These are phyloP conservation scores for Leptopilina syphax DNA, from an alignment of 2,888 invertebrate species.

Conservation along the genomic window DNA sequence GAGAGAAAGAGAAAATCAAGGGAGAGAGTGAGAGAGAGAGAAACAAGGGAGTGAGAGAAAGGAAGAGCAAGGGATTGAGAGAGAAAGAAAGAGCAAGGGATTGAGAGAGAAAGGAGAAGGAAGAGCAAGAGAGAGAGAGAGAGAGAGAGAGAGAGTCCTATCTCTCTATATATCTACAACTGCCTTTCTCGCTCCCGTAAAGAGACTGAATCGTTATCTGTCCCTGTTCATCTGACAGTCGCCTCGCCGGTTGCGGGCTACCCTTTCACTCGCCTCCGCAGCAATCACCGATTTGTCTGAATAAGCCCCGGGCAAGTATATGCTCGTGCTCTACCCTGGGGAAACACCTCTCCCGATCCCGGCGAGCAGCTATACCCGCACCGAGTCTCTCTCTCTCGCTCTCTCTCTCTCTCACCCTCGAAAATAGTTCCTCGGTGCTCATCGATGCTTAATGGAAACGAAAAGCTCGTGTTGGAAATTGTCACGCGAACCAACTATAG, in stretches of 20 bases:
- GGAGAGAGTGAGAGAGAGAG: neutral
- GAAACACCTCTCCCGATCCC: conserved; percentile 65
- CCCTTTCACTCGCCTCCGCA: conserved; percentile 73
- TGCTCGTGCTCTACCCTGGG: conserved; percentile 71
- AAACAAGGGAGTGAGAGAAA: conserved; percentile 48
- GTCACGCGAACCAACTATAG: neutral
- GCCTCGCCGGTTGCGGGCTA: conserved; percentile 58
- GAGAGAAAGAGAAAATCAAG: too few relatives aligned
- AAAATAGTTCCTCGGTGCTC: conserved; percentile 64
- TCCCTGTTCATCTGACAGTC: conserved; percentile 65
- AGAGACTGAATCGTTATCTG: conserved; percentile 44
- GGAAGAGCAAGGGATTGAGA: conserved; percentile 56
- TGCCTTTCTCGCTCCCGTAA: neutral
- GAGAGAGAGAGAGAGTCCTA: conserved; percentile 67
- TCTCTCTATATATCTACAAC: too few relatives aligned
- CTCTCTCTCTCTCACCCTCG: conserved; percentile 48
- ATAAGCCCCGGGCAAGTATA: conserved; percentile 75
- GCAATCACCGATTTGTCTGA: conserved; percentile 76
- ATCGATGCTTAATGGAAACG: conserved; percentile 69
- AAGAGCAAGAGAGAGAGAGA: conserved; percentile 56
- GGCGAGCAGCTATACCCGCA: conserved; percentile 14
- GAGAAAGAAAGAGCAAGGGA: conserved; percentile 50
- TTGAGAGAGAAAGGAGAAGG: neutral
- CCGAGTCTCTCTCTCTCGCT: too few relatives aligned
- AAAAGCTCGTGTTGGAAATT: neutral